Percentiles rank a stretch among this genome's conserved stretches.
These are phyloP conservation scores for Hippocampus abdominalis DNA, from an alignment of 2,113 vertebrate species.

Conservation along the genomic window DNA sequence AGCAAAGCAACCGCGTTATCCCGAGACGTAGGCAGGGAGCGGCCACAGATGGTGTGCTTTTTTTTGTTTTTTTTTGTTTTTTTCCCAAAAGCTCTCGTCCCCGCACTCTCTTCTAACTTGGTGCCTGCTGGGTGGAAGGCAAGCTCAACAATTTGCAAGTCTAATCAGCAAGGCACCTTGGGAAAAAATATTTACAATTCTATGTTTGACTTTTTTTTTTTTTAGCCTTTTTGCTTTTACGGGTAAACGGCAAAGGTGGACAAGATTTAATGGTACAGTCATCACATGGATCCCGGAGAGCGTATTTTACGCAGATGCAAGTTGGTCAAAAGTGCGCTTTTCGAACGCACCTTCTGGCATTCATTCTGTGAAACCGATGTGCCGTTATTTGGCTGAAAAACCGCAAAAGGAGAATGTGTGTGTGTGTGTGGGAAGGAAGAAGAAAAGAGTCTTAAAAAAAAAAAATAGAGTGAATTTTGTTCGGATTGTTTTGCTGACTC, in stretches of 20 bases:
- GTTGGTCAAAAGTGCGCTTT: too few relatives aligned
- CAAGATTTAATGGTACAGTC: not conserved
- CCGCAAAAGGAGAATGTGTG: too few relatives aligned
- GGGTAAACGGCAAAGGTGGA: not conserved
- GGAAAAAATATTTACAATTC: not conserved
- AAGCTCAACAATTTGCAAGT: constrained; percentile 21
- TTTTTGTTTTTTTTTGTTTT: too few relatives aligned
- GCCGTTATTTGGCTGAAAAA: too few relatives aligned
- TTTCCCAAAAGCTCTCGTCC: not conserved
- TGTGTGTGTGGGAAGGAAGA: too few relatives aligned
- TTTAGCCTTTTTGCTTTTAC: not conserved
- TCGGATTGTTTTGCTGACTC: too few relatives aligned
- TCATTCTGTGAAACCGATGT: too few relatives aligned
- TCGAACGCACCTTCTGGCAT: too few relatives aligned
- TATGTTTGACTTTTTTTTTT: not conserved
- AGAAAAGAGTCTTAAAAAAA: too few relatives aligned
- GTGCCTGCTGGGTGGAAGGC: constrained; percentile 1
- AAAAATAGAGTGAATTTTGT: too few relatives aligned
- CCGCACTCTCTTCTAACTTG: constrained; percentile 1
- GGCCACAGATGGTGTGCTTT: not conserved
- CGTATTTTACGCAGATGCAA: too few relatives aligned
- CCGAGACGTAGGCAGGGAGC: constrained; percentile 1
- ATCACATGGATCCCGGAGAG: not conserved
- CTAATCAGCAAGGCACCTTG: not conserved
- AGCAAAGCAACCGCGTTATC: constrained; percentile 3